Evolutionary conservation across 2,113 vertebrate species (phyloP).

Genomic region (Leptobrachium ailaonicum): DNA sequence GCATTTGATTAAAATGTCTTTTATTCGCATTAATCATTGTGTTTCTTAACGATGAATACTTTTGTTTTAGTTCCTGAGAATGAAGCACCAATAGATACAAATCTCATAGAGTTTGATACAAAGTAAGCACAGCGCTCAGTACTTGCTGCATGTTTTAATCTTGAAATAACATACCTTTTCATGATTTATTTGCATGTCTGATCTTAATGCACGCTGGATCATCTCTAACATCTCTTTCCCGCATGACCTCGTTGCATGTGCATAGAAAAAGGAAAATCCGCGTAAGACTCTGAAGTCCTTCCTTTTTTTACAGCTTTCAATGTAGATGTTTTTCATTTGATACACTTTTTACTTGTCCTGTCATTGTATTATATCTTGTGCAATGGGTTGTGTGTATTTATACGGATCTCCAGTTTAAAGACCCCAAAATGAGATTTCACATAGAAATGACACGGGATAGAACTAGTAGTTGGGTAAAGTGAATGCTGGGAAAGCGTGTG

Average conservation of each 20-base stretch:
- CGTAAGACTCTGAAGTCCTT: conserved; percentile 48
- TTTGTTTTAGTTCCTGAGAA: conserved; percentile 79
- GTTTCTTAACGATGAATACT: conserved; percentile 14
- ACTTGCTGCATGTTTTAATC: not conserved
- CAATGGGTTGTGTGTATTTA: no score
- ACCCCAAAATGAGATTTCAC: no score
- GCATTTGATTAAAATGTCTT: no score
- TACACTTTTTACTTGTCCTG: no score
- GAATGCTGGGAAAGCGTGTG: no score
- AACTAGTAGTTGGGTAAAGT: no score
- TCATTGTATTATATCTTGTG: no score
- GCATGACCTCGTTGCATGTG: conserved; percentile 50
- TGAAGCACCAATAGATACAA: conserved; percentile 85
- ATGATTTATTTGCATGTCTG: not conserved
- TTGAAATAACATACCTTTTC: not conserved
- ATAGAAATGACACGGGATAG: no score
- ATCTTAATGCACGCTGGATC: conserved; percentile 7
- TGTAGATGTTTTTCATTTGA: no score
- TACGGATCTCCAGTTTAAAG: no score
- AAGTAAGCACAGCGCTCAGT: conserved; percentile 75
- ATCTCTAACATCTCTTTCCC: conserved; percentile 35
- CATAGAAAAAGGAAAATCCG: conserved; percentile 53
- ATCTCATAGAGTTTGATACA: conserved; percentile 94
- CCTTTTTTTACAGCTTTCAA: no score
- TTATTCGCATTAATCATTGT: not conserved